Percentiles rank a stretch among this genome's conserved stretches.
Conservation (phyloP, 1,140 invertebrate species). For the Trichonephila clavipes region DNA sequence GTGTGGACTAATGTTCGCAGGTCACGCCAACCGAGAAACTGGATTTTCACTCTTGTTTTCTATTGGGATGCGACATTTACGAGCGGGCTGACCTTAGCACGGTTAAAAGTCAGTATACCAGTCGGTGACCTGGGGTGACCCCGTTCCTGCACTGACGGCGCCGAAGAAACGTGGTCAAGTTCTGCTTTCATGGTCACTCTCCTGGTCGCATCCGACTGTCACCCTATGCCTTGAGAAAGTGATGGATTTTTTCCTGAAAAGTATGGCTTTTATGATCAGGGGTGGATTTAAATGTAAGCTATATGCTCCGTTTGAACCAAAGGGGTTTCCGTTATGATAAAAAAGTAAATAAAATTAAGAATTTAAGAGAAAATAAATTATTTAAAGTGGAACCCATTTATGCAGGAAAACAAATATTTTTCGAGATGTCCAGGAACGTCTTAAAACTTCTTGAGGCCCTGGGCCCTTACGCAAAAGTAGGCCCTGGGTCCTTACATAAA, state of each 20-base stretch:
- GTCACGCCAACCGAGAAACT: slow-evolving; percentile 34
- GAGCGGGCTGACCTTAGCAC: slow-evolving; percentile 55
- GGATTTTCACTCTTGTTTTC: slow-evolving; percentile 62
- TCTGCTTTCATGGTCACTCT: slow-evolving; percentile 39
- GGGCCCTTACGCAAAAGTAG: too few relatives aligned
- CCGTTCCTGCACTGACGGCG: slow-evolving; percentile 13
- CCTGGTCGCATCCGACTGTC: not conserved
- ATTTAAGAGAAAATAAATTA: too few relatives aligned
- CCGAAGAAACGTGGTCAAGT: not conserved
- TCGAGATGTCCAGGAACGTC: too few relatives aligned
- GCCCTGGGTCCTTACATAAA: too few relatives aligned
- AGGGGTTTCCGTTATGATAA: too few relatives aligned
- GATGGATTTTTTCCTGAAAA: too few relatives aligned
- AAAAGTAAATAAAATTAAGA: too few relatives aligned
- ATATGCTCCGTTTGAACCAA: too few relatives aligned
- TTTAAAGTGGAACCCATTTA: too few relatives aligned
- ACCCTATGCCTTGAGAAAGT: not conserved
- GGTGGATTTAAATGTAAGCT: too few relatives aligned
- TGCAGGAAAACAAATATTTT: not conserved
- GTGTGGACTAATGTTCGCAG: not conserved
- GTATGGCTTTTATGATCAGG: not conserved
- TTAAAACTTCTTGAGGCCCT: too few relatives aligned
- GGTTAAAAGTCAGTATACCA: slow-evolving; percentile 72
- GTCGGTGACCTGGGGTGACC: slow-evolving; percentile 60
- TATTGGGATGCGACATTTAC: slow-evolving; percentile 43